Percentiles rank a stretch among this genome's conserved stretches.
Conservation (phyloP, 2,888 invertebrate species). For the Eubasilissa splendida region DNA sequence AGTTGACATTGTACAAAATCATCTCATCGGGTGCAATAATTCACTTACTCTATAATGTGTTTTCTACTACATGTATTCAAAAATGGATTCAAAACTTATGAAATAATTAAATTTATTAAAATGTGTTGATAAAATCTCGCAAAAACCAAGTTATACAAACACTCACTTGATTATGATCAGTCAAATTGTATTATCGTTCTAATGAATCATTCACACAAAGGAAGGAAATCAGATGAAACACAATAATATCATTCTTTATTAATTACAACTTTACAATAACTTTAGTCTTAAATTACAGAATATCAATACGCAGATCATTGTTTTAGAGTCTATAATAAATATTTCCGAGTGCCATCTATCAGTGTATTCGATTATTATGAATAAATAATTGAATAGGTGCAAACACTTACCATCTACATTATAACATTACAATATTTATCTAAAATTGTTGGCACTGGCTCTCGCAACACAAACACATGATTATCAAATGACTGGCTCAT, state of each 20-base stretch:
- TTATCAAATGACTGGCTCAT: conserved; percentile 56
- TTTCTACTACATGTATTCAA: conserved; percentile 55
- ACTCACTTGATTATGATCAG: conserved; percentile 57
- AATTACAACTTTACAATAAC: conserved; percentile 58
- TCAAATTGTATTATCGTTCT: conserved; percentile 56
- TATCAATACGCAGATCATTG: conserved; percentile 58
- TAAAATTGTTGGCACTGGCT: conserved; percentile 69
- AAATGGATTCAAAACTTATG: conserved; percentile 57
- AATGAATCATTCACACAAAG: conserved; percentile 54
- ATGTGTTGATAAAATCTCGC: conserved; percentile 57
- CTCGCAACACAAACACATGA: conserved; percentile 60
- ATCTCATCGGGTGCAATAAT: conserved; percentile 58
- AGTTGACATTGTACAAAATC: conserved; percentile 59
- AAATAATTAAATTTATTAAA: conserved; percentile 53
- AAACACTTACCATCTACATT: conserved; percentile 71
- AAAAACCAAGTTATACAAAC: conserved; percentile 51
- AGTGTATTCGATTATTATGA: conserved; percentile 57
- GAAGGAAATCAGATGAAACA: conserved; percentile 52
- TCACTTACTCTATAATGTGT: conserved; percentile 56
- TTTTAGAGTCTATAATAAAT: conserved; percentile 58
- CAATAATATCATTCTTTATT: conserved; percentile 55
- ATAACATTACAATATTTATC: conserved; percentile 61
- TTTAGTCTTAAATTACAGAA: conserved; percentile 56
- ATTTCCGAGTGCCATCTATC: conserved; percentile 59
- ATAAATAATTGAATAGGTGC: conserved; percentile 67